Evolutionary conservation across 2,113 vertebrate genomes (phyloP), one percentile per base, ranked within the genome.

Genomic region (Eurystomus gularis): DNA sequence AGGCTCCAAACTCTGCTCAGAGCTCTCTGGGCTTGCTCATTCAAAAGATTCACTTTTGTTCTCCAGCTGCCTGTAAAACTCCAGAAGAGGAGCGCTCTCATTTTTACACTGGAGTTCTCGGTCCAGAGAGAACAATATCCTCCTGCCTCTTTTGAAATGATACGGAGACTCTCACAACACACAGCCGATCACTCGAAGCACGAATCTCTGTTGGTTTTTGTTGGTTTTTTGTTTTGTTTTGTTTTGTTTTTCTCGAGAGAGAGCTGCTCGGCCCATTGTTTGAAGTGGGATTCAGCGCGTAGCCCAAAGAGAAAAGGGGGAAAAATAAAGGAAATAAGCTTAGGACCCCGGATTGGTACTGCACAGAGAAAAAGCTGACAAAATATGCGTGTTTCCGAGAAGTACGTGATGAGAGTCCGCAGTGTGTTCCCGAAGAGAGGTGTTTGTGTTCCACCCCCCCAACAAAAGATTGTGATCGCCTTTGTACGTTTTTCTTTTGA

Each of bases 401-500:
- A 92, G 77, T 70, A 51, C 18, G 19, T 48, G 65, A 60, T 73
- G 68, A 66, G 88, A 92, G 33, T 70, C 62, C 20, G 46, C 6
- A 1, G 55, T 92, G 65, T 75, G 57, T 76, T 94, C 21, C 64
- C 25, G 7, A 88, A 89, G 60, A 90, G 69, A 71, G 19, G 39
- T 77, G 31, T 60, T 66, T 21, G 14, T 23, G 9, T 9, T 31
- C 17, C 37, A 8, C 6, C 21, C 12, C 46, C 7, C 58, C 42
- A 25, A 35, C 16, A 51, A 70, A 65, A 93, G 69, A 92, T 31
- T 73, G 79, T 52, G 69, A 91, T 92, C 6, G 23, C 79, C 90
- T 96, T 95, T 95, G 86, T 91, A 82, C 55, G 46, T 69, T 57
- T 93, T 88, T 92, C 92, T 94, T 95, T 78, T 91, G 82, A 92